Base-by-base conservation (phyloP, 2,888 invertebrate species). In the Drosophila mimetica region DNA sequence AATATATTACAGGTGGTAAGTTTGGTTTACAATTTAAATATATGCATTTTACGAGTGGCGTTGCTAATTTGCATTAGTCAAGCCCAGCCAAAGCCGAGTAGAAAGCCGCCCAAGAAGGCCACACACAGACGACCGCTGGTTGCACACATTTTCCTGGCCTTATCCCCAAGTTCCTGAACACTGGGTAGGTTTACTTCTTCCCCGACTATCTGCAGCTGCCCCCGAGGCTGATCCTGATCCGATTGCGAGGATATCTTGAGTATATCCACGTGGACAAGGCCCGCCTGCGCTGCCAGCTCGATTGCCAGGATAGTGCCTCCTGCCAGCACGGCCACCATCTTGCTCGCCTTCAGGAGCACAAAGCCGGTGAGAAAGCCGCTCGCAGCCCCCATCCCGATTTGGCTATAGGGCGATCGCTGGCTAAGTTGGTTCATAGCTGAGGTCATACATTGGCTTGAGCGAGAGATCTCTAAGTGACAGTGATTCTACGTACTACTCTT, bases 11-110 rank as follows among this genome's bases (percentile, higher is more conserved):
- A 28, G 20, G 20, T 16, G 36, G 25, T 14, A 53, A 50, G 39
- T 47, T 65, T 53, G 30, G 42, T 50, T 44, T 50, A 36, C 30
- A 37, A 36, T 25, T 57, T 25, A 67, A 69, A 41, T 53, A 39
- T 8, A 39, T 34, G 6, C 6, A 34, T 7, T 20, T 4, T 41
- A 4, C 22, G n/a, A 14, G 25, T 14, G 9, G 42, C 22, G n/a
- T 9, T 42, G 50, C 14, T 22, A 30, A 32, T 32, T 54, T 50
- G 9, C 25, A 36, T 9, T 14, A 14, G 32, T 64, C 44, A 80
- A 5, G 76, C 74, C 5, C 60, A 39, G 16, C 83, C 80, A 46
- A 79, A 76, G n/a, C 86, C 80, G 16, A 80, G 13, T 11, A 80
- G 16, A 30, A 81, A 59, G 1, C 80, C 80, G 11, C 70, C 83